These are phyloP conservation scores for Poeciliopsis prolifica DNA, from an alignment of 2,113 vertebrate species.

Conservation along the genomic window DNA sequence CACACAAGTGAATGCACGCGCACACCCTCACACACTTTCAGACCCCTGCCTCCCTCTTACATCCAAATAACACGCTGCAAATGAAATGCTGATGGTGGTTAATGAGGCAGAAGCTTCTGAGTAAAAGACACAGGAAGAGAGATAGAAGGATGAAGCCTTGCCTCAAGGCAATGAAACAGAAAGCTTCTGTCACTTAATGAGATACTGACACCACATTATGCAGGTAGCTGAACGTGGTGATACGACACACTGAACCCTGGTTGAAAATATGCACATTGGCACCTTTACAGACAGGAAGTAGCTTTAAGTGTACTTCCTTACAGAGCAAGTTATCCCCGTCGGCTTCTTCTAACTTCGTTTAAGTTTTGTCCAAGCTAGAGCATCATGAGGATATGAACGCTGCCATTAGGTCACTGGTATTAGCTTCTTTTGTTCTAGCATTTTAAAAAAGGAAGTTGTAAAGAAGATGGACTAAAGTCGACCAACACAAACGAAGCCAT, in stretches of 20 bases:
- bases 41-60: slow-evolving; percentile 53
- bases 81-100: slow-evolving; percentile 77
- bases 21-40: slow-evolving; percentile 19
- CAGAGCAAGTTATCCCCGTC: background rate
- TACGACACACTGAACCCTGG: slow-evolving; percentile 16
- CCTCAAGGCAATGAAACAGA: slow-evolving; percentile 48
- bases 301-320: background rate
- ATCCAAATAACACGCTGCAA: slow-evolving; percentile 69
- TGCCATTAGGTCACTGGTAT: background rate
- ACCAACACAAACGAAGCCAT: background rate
- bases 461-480: background rate
- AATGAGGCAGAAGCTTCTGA: slow-evolving; percentile 74
- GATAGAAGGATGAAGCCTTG: slow-evolving; percentile 35
- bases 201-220: slow-evolving; percentile 60
- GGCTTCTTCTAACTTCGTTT: slow-evolving; percentile 6
- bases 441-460: background rate
- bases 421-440: background rate
- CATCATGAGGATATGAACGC: background rate
- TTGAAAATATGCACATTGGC: slow-evolving; percentile 18
- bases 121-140: slow-evolving; percentile 49
- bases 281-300: slow-evolving; percentile 20
- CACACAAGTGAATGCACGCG: slow-evolving; percentile 21
- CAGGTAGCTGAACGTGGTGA: slow-evolving; percentile 52
- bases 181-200: slow-evolving; percentile 64
- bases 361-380: background rate